Percentiles rank a stretch among this genome's conserved stretches.
Evolutionary conservation across 2,113 vertebrate species (phyloP).

Genomic region (Lophotis ruficrista): DNA sequence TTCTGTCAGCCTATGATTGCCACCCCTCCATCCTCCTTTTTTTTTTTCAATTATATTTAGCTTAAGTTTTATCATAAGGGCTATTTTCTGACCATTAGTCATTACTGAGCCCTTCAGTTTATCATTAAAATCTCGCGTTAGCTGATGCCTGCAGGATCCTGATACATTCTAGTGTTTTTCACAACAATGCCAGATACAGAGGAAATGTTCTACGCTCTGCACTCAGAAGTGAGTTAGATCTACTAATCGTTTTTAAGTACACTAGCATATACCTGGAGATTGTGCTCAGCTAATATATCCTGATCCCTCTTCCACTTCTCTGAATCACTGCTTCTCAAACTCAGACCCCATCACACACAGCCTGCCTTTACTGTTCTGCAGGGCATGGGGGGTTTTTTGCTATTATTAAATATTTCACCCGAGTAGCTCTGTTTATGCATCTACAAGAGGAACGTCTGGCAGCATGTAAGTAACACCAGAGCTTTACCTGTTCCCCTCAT

Average conservation of each 20-base stretch:
- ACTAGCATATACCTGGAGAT: background rate
- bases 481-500: background rate
- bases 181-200: background rate
- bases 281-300: background rate
- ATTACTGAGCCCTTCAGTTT: conserved; percentile 8
- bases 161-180: background rate
- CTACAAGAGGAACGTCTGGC: background rate
- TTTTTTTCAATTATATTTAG: conserved; percentile 6
- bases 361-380: too few species aligned
- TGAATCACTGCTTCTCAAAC: background rate
- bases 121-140: background rate
- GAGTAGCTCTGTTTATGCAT: background rate
- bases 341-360: background rate
- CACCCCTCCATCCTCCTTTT: background rate
- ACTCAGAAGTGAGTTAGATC: background rate
- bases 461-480: background rate
- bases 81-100: conserved; percentile 52
- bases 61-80: background rate
- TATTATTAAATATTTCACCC: background rate
- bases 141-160: background rate
- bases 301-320: background rate
- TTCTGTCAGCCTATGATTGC: background rate
- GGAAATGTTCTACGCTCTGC: background rate
- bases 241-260: background rate
- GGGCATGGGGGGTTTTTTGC: background rate